Evolutionary conservation across 2,797 vertebrate genomes (phyloP), one percentile per base, ranked within the genome.

Genomic region (Mormyrops attenuatus): DNA sequence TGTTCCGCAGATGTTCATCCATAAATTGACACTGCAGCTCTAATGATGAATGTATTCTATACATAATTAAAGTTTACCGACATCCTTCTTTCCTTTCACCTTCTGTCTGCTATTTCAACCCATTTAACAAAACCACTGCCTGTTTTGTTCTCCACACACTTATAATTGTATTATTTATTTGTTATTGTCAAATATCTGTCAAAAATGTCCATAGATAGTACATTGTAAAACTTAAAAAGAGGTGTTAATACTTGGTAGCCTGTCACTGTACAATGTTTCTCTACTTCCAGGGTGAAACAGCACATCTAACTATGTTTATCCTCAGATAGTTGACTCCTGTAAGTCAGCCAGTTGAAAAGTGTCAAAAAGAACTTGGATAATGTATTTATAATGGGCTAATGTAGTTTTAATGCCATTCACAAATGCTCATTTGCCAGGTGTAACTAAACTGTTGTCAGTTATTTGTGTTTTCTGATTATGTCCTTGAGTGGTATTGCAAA

Each of bases 31-130:
- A 91, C 89, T 91, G 91, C 91, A 91, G 94, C 94, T 95, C 93
- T 93, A 95, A 95, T 94, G 93, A 96, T 96, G 96, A 96, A 96
- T 97, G 96, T 96, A 96, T 95, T 93, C 94, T 93, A 95, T 93
- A 95, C 92, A 93, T 94, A 92, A 93, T 95, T 91, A 94, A 91
- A 94, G 93, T 95, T 95, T 93, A 94, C 93, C 94, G 95, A 96
- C 95, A 94, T 94, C 92, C 95, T 94, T 95, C 92, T 91, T 89
- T 92, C 92, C 95, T 94, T 94, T 90, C 92, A 92, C 92, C 93
- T 95, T 82, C 77, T 50, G 26, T 95, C 93, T 92, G 91, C 92
- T 93, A 92, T 94, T 93, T 92, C 92, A 55, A 88, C 92, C 55
- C 87, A 20, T 63, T 34, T 47, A 66, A 26, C 41, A 69, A 88